phyloP scores from a whole-genome alignment of 2,888 invertebrate genomes.

The Polia nebulosa region DNA sequence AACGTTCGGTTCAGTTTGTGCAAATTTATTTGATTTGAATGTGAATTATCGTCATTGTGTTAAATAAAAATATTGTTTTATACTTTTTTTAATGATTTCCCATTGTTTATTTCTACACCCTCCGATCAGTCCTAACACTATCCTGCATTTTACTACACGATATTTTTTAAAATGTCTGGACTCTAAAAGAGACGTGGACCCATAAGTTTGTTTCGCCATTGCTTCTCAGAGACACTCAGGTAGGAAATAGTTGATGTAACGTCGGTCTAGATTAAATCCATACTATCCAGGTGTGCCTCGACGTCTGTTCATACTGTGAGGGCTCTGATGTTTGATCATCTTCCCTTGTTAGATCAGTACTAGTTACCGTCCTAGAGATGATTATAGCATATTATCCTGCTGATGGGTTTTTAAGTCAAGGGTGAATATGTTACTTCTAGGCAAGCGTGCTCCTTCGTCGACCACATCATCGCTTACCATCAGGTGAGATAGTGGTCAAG shows the following conservation, averaged over 20 bases:
- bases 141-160: background rate
- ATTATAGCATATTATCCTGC: background rate
- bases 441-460: too few species aligned
- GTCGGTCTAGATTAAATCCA: too few species aligned
- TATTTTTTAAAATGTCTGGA: background rate
- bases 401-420: too few species aligned
- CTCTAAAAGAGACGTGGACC: background rate
- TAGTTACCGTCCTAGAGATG: background rate
- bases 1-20: constrained; percentile 9
- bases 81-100: constrained; percentile 12
- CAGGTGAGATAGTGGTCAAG: too few species aligned
- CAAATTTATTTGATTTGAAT: constrained; percentile 7
- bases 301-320: too few species aligned
- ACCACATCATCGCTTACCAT: too few species aligned
- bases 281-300: background rate
- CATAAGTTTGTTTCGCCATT: background rate
- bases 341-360: background rate
- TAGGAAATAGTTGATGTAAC: too few species aligned
- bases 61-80: background rate
- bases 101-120: background rate
- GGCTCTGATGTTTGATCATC: background rate
- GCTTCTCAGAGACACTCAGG: background rate
- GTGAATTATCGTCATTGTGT: background rate
- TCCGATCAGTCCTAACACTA: background rate
- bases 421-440: too few species aligned